Base-by-base conservation (phyloP, 2,797 vertebrate species). In the Tapera naevia region DNA sequence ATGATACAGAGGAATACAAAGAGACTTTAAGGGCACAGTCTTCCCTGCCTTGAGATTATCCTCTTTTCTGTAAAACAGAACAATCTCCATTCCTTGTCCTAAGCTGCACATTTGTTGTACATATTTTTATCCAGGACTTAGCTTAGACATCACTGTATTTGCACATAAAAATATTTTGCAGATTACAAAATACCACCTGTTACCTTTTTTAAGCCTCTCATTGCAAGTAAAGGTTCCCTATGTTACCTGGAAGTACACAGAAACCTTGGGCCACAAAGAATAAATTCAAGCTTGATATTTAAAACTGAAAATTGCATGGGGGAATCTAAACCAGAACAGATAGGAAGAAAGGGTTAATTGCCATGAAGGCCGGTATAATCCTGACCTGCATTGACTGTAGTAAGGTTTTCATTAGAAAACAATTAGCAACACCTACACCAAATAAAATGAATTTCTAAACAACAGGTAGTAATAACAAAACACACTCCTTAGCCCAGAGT, bases 391-490 rank as follows among this genome's bases (percentile, higher is more conserved):
- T 46, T 96, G 96, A 97, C 95, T 97, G 92, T 33, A 94, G 91
- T 96, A 97, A 97, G 95, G 95, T 97, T 97, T 98, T 98, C 96
- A 97, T 98, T 98, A 98, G 96, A 19, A 56, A 97, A 96, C 85
- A 89, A 97, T 98, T 97, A 98, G 93, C 96, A 94, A 97, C 97
- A 97, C 98, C 97, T 95, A 98, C 98, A 97, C 93, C 93, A 97
- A 97, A 98, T 96, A 94, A 96, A 98, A 95, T 97, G 93, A 97
- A 97, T 98, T 98, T 98, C 97, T 92, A 92, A 97, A 97, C 98
- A 97, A 98, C 97, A 98, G 97, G 98, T 97, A 98, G 97, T 98
- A 98, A 98, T 98, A 96, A 97, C 96, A 95, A 97, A 97, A 95
- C 75, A 93, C 16, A 13, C 82, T 96, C 88, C 46, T 69, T 67